Evolutionary conservation across 2,113 vertebrate genomes (phyloP).

Genomic region (Chloebia gouldiae): DNA sequence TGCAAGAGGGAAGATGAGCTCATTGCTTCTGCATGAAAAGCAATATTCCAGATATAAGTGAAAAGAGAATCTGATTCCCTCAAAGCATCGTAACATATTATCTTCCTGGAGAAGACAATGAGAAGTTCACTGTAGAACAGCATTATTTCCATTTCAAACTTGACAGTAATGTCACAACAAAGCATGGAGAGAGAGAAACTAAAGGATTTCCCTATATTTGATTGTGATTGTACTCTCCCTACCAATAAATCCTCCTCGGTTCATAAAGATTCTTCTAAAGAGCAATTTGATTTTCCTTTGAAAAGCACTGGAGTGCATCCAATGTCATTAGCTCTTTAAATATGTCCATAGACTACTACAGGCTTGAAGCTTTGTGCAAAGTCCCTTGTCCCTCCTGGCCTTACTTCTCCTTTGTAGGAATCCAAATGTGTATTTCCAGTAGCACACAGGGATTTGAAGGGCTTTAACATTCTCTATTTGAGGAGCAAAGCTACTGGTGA

Average conservation of each 20-base stretch:
- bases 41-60: background rate
- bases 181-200: background rate
- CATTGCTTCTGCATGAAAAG: background rate
- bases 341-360: background rate
- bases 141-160: background rate
- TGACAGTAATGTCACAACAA: background rate
- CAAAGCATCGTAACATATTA: background rate
- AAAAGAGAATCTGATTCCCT: background rate
- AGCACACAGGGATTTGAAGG: background rate
- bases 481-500: background rate
- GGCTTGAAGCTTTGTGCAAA: background rate
- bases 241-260: background rate
- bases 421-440: background rate
- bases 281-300: slow-evolving; percentile 35
- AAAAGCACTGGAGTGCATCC: slow-evolving; percentile 9
- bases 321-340: slow-evolving; percentile 24
- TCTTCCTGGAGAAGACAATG: background rate
- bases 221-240: background rate
- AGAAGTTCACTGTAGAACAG: background rate
- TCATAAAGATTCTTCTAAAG: slow-evolving; percentile 8
- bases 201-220: background rate
- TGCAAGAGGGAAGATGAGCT: background rate
- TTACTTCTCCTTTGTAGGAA: background rate
- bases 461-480: background rate
- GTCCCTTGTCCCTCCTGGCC: background rate